Percentiles rank a stretch among this genome's conserved stretches.
Evolutionary conservation across 2,113 vertebrate species (phyloP).

Genomic region (Triplophysa tibetana): DNA sequence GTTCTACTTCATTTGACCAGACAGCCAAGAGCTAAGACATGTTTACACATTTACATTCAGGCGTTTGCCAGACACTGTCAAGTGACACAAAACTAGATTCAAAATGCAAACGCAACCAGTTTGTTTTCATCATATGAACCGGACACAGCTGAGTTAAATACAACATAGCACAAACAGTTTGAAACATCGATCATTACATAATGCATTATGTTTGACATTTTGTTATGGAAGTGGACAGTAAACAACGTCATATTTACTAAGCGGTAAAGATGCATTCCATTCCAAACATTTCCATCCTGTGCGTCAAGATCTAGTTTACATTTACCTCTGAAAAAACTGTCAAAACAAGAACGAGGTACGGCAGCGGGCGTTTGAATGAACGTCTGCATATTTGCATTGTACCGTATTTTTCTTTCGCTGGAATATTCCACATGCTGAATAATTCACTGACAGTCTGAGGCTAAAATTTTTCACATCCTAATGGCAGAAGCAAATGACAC

Average conservation of each 20-base stretch:
- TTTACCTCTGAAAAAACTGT: constrained; percentile 27
- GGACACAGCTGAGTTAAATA: background rate
- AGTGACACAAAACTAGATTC: background rate
- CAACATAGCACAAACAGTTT: background rate
- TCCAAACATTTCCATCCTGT: constrained; percentile 1
- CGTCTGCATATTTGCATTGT: constrained; percentile 47
- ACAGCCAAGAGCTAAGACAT: background rate
- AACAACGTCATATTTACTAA: background rate
- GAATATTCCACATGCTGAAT: constrained; percentile 44
- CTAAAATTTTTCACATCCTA: constrained; percentile 17
- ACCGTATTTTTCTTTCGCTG: constrained; percentile 39
- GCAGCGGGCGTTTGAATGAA: constrained; percentile 29
- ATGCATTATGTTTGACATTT: background rate
- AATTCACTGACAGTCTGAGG: constrained; percentile 37
- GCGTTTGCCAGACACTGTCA: no score
- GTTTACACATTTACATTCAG: no score
- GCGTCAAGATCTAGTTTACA: constrained; percentile 35
- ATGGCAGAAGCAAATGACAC: background rate
- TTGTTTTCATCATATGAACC: background rate
- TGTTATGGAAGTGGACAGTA: background rate
- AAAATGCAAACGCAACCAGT: background rate
- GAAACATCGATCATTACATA: background rate
- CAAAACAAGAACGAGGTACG: constrained; percentile 16
- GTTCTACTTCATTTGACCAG: no score
- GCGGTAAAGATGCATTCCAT: background rate